Percentiles rank a stretch among this genome's conserved stretches.
Evolutionary conservation across 2,797 vertebrate species (phyloP).

Genomic region (Sciurus vulgaris): DNA sequence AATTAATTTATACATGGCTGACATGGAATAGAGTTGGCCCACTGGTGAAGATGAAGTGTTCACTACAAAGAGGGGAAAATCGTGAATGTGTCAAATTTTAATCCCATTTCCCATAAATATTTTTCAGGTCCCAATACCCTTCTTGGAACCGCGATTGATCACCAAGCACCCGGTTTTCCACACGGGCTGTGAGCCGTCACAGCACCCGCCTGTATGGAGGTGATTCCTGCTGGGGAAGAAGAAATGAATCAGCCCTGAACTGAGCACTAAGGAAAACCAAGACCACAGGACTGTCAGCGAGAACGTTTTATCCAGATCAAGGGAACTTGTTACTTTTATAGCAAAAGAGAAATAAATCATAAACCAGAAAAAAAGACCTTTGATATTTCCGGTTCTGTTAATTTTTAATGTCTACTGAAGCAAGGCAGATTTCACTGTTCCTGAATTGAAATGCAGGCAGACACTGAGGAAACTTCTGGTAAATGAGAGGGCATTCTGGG

Average conservation of each 20-base stretch:
- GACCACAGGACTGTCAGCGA: neutral
- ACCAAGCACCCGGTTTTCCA: conserved; percentile 77
- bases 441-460: conserved; percentile 69
- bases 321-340: conserved; percentile 76
- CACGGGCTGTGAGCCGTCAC: conserved; percentile 79
- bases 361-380: conserved; percentile 60
- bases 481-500: conserved; percentile 8
- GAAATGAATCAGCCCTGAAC: conserved; percentile 83
- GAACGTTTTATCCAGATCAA: conserved; percentile 57
- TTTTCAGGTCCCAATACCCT: conserved; percentile 85
- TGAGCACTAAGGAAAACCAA: neutral
- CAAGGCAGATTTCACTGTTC: conserved; percentile 26
- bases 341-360: conserved; percentile 81
- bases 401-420: conserved; percentile 78
- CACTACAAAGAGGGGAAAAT: conserved; percentile 84
- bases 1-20: conserved; percentile 87
- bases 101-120: conserved; percentile 87
- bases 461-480: conserved; percentile 28
- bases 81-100: conserved; percentile 87
- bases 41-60: conserved; percentile 88
- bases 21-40: conserved; percentile 86
- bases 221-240: conserved; percentile 72
- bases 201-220: neutral
- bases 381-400: conserved; percentile 78
- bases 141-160: conserved; percentile 86